Conservation (phyloP, 1,140 invertebrate genomes). For the Neodiprion lecontei region DNA sequence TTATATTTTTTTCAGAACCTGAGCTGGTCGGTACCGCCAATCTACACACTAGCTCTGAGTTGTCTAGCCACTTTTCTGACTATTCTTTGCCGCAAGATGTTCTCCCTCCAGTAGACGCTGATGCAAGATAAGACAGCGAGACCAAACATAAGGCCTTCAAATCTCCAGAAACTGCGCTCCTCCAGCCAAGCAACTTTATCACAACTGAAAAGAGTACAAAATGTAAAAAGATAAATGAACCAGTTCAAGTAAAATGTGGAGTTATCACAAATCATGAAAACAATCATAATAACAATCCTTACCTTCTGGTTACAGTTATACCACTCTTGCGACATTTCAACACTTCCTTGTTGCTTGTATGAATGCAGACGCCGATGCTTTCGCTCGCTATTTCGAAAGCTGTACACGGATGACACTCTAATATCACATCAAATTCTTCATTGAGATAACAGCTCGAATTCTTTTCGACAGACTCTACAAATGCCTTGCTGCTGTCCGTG, state of each 20-base stretch:
- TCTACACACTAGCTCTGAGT: slow-evolving; percentile 53
- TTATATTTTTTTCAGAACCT: too few relatives aligned
- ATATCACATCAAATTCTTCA: slow-evolving; percentile 73
- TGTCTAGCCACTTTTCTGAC: slow-evolving; percentile 70
- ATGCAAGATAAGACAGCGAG: slow-evolving; percentile 69
- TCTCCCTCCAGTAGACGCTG: slow-evolving; percentile 65
- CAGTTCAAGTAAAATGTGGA: background rate
- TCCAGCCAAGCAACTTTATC: slow-evolving; percentile 75
- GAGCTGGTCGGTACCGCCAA: slow-evolving; percentile 14
- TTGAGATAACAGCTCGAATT: slow-evolving; percentile 77
- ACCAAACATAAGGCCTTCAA: slow-evolving; percentile 77
- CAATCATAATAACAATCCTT: slow-evolving; percentile 19
- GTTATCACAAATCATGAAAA: background rate
- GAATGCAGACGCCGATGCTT: slow-evolving; percentile 72
- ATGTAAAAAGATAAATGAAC: background rate
- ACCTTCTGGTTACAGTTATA: slow-evolving; percentile 74
- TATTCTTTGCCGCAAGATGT: slow-evolving; percentile 65
- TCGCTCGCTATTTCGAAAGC: slow-evolving; percentile 77
- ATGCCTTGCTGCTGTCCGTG: slow-evolving; percentile 59
- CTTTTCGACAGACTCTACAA: slow-evolving; percentile 70
- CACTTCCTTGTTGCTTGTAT: slow-evolving; percentile 75
- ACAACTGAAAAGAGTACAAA: slow-evolving; percentile 61
- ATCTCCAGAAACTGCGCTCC: slow-evolving; percentile 83
- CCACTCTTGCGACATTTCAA: slow-evolving; percentile 70
- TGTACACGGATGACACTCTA: slow-evolving; percentile 81